Evolutionary conservation across 2,888 invertebrate species (phyloP).

Genomic region (Cheilosia scutellata): DNA sequence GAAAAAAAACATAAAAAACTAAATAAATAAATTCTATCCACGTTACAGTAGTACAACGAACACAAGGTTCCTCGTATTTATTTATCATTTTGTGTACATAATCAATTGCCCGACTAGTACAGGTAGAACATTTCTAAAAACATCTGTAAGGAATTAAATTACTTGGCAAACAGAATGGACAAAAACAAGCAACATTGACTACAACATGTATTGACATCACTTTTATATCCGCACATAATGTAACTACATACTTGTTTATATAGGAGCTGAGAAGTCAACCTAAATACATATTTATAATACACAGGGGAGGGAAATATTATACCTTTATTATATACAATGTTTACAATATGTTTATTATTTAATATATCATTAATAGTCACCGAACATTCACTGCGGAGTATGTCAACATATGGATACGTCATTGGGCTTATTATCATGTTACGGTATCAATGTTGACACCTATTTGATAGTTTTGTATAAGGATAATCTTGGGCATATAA

Average conservation of each 20-base stretch:
- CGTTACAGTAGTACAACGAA: neutral
- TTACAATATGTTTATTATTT: neutral
- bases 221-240: neutral
- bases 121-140: neutral
- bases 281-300: too few relatives aligned
- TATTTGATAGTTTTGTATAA: too few relatives aligned
- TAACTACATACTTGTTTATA: too few relatives aligned
- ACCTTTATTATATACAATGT: too few relatives aligned
- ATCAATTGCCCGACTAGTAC: neutral
- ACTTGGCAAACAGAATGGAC: neutral
- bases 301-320: neutral
- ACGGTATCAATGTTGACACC: neutral
- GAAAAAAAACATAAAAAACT: neutral
- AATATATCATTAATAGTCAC: neutral
- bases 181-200: neutral
- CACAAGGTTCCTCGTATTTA: slow-evolving; percentile 2
- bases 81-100: slow-evolving; percentile 4
- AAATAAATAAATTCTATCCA: neutral
- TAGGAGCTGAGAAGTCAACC: too few relatives aligned
- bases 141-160: neutral
- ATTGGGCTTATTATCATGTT: neutral
- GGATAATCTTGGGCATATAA: too few relatives aligned
- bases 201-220: neutral
- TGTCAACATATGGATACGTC: neutral
- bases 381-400: neutral